phyloP scores from a whole-genome alignment of 2,888 invertebrate genomes.

The Seira ritae region DNA sequence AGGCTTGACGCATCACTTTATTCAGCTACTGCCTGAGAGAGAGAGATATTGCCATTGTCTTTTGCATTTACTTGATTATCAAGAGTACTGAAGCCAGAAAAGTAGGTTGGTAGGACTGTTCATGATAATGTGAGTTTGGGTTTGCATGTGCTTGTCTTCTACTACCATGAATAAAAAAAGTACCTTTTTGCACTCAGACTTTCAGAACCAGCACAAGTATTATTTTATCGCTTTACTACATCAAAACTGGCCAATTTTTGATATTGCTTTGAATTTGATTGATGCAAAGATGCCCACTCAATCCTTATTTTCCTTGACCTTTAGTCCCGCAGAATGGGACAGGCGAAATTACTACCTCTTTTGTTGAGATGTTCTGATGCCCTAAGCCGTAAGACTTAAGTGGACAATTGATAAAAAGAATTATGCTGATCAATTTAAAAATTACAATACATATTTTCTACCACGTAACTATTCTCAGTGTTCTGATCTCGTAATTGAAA shows the following conservation, averaged over 20 bases:
- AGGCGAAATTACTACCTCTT: not conserved
- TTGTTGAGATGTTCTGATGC: not conserved
- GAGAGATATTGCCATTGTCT: not conserved
- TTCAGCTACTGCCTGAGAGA: too few species aligned
- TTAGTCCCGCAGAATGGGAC: not conserved
- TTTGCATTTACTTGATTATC: slow-evolving; percentile 40
- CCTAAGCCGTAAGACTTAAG: too few species aligned
- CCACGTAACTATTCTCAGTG: too few species aligned
- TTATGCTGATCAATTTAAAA: too few species aligned
- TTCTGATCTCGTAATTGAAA: too few species aligned
- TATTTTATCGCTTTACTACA: too few species aligned
- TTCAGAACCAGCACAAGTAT: not conserved
- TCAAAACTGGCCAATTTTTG: not conserved
- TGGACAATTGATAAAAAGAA: too few species aligned
- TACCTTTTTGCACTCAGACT: slow-evolving; percentile 12
- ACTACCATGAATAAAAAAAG: not conserved
- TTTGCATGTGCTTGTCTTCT: not conserved
- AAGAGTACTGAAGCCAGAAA: slow-evolving; percentile 42
- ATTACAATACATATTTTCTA: too few species aligned
- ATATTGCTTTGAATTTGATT: slow-evolving; percentile 18
- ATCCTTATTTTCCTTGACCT: slow-evolving; percentile 49
- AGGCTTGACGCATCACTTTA: too few species aligned
- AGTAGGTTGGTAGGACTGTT: slow-evolving; percentile 56
- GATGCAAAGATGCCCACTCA: not conserved
- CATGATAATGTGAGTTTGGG: slow-evolving; percentile 20